Evolutionary conservation across 2,113 vertebrate genomes (phyloP), one percentile per base, ranked within the genome.

Genomic region (Blennius ocellaris): DNA sequence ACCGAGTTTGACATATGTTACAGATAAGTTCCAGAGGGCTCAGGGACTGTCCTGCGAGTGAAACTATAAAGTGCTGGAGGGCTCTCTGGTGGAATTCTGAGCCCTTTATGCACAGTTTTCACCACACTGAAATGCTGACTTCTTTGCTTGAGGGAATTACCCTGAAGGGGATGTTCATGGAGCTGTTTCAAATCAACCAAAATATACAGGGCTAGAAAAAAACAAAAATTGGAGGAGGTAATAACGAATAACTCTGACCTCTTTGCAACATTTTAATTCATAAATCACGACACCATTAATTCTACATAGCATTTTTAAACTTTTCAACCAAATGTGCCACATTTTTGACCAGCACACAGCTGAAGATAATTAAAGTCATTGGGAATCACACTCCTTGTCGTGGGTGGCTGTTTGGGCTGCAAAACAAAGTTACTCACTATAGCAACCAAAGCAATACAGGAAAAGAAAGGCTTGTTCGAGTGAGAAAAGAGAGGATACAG

Each of bases 41-140:
- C 63, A 58, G 41, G 30, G 52, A 30, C 53, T 68, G 51, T 72
- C 54, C 69, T 49, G 61, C 62, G 78, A 30, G 63, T 77, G 57
- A 87, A 76, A 81, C 55, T 3, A 2, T 30, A 73, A 85, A 78
- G 56, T 73, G 73, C 73, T 76, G 66, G 44, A 62, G 73, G 76
- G 73, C 56, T 80, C 62, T 82, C 39, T 69, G 14, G 81, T 76
- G 49, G 67, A 78, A 61, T 60, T 72, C 74, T 78, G 38, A 86
- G 59, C 17, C 79, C 54, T 73, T 81, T 72, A 75, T 87, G 51
- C 64, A 70, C 75, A 82, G 62, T 86, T 75, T 83, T 48, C 53
- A 17, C 62, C 64, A 53, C 45, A 74, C 63, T 74, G 61, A 72
- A 78, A 78, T 56, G 56, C 61, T 68, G 52, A 66, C 61, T 43